Conservation (phyloP, 2,888 invertebrate species). For the Fragum whitleyi region DNA sequence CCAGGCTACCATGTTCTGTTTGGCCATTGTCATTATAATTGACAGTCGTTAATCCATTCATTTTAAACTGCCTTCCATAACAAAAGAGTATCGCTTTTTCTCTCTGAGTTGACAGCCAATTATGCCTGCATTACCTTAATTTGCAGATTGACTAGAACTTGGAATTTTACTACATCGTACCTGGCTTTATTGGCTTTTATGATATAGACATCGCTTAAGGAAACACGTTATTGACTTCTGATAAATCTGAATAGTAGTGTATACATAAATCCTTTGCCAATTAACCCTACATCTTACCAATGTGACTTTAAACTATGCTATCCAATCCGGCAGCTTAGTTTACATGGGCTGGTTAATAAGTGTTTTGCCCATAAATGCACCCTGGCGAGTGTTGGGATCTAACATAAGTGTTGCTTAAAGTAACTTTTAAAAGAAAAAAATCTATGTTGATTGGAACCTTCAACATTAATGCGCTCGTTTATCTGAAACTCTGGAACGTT, state of each 20-base stretch:
- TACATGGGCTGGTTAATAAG: too few relatives aligned
- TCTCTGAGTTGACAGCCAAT: not conserved
- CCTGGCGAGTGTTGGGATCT: too few relatives aligned
- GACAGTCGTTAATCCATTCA: not conserved
- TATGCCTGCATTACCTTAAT: not conserved
- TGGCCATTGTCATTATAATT: not conserved
- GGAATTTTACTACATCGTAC: not conserved
- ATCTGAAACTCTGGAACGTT: too few relatives aligned
- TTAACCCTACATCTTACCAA: too few relatives aligned
- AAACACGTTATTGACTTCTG: not conserved
- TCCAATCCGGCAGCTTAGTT: too few relatives aligned
- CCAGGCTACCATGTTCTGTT: not conserved
- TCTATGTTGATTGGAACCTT: too few relatives aligned
- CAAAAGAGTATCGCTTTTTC: not conserved
- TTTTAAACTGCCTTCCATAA: not conserved
- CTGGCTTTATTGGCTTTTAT: not conserved
- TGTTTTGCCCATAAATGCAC: too few relatives aligned
- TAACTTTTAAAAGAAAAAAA: too few relatives aligned
- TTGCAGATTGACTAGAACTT: not conserved
- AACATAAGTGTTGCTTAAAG: too few relatives aligned
- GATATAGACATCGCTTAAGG: not conserved
- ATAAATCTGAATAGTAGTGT: not conserved
- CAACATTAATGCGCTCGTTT: too few relatives aligned
- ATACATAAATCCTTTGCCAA: too few relatives aligned
- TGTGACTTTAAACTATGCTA: too few relatives aligned